Evolutionary conservation across 2,888 invertebrate genomes (phyloP).

Genomic region (Chaetoderma sp.): DNA sequence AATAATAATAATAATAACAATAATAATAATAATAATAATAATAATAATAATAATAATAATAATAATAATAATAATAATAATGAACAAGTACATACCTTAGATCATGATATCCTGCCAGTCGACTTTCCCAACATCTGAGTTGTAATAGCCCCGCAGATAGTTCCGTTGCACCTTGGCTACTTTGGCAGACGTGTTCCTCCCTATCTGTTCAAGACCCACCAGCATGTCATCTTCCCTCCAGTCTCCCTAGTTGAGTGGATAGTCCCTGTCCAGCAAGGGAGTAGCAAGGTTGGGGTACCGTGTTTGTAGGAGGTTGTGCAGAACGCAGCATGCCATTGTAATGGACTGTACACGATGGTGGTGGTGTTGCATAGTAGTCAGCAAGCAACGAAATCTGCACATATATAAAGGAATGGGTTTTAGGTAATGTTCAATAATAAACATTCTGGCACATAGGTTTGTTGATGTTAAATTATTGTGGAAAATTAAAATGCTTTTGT

Average conservation of each 20-base stretch:
- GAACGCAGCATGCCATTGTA: background rate
- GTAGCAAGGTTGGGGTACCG: conserved; percentile 3
- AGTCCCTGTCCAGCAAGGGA: background rate
- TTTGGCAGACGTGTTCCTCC: background rate
- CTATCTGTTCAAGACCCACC: background rate
- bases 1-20: too few relatives aligned
- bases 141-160: background rate
- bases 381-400: conserved; percentile 1
- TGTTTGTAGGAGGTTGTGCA: conserved; percentile 12
- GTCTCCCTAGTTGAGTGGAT: conserved; percentile 1
- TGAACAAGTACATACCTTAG: too few relatives aligned
- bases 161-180: background rate
- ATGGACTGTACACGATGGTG: background rate
- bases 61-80: too few relatives aligned
- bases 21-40: too few relatives aligned
- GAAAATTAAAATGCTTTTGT: too few relatives aligned
- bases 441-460: too few relatives aligned
- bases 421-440: too few relatives aligned
- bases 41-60: too few relatives aligned
- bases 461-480: too few relatives aligned
- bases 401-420: too few relatives aligned
- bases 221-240: conserved; percentile 14
- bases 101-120: conserved; percentile 12
- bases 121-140: conserved; percentile 4
- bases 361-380: background rate